Conservation (phyloP, 2,888 invertebrate genomes). For the Leucophora obtusa region DNA sequence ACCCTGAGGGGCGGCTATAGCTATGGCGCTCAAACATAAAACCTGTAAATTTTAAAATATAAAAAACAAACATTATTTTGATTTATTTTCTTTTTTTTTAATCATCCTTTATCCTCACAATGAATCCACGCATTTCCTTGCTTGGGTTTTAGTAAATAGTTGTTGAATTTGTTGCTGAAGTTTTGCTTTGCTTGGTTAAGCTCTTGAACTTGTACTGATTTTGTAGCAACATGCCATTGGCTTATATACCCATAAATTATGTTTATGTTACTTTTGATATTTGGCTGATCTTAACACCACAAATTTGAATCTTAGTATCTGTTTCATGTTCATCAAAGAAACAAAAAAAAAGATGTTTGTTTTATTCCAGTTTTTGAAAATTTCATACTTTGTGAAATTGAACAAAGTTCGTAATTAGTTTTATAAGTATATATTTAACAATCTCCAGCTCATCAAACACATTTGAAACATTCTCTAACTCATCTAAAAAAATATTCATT, state of each 20-base stretch:
- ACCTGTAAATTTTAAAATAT: constrained; percentile 66
- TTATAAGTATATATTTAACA: neutral
- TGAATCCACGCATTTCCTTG: constrained; percentile 77
- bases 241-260: constrained; percentile 70
- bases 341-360: neutral
- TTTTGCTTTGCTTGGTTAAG: constrained; percentile 66
- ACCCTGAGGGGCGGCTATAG: constrained; percentile 76
- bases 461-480: neutral
- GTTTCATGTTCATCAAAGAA: neutral
- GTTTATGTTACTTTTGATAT: neutral
- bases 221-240: constrained; percentile 57
- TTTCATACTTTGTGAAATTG: neutral
- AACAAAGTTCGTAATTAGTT: neutral
- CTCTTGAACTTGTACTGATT: constrained; percentile 71
- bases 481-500: neutral
- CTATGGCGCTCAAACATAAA: constrained; percentile 74
- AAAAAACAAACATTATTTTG: neutral
- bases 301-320: neutral
- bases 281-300: neutral
- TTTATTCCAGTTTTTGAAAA: neutral
- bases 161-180: constrained; percentile 63
- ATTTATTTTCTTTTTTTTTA: neutral
- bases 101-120: constrained; percentile 70
- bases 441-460: neutral
- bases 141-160: constrained; percentile 70